A percentile compares a stretch with the other conserved stretches of the same genome.
phyloP scores from a whole-genome alignment of 2,113 vertebrate species.

The Hemiprocne comata region DNA sequence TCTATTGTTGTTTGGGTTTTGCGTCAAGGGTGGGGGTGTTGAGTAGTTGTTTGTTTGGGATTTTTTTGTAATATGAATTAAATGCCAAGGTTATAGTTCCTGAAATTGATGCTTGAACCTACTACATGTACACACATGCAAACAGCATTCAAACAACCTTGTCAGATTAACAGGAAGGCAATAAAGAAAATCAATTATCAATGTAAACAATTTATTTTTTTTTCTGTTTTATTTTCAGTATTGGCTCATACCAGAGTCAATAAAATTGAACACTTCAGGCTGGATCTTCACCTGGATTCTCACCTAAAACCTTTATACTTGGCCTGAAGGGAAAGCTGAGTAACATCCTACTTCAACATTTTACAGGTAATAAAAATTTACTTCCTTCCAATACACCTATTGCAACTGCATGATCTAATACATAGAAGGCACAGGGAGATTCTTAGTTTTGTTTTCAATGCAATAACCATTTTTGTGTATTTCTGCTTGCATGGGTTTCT shows the following conservation, averaged over 20 bases:
- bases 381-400: not conserved
- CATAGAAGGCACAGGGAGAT: rapidly evolving
- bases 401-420: too few species aligned
- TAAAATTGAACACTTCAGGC: not conserved
- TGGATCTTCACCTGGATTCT: not conserved
- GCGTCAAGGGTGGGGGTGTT: too few species aligned
- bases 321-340: not conserved
- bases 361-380: not conserved
- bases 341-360: not conserved
- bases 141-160: not conserved
- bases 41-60: not conserved
- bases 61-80: not conserved
- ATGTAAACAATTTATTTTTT: not conserved
- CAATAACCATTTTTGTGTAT: not conserved
- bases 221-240: not conserved
- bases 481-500: not conserved
- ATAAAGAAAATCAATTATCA: not conserved
- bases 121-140: not conserved
- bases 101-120: not conserved
- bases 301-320: not conserved
- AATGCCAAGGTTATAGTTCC: not conserved
- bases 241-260: not conserved
- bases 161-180: not conserved
- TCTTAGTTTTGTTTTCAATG: not conserved
- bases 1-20: not conserved